Conservation (phyloP, 2,888 invertebrate species). For the Slavum lentiscoides region DNA sequence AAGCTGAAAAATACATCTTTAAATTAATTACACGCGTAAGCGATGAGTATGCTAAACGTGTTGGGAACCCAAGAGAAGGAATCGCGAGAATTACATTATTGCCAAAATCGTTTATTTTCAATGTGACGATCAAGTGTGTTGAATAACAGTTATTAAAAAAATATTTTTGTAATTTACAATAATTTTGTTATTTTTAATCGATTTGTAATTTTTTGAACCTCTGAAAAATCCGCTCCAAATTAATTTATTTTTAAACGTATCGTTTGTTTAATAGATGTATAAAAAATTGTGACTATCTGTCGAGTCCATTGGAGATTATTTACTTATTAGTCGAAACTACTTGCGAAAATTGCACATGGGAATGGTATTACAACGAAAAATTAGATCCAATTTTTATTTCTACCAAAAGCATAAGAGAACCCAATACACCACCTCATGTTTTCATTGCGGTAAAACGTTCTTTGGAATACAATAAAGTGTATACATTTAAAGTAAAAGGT, state of each 20-base stretch:
- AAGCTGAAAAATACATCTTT: constrained; percentile 7
- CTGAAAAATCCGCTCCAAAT: too few relatives aligned
- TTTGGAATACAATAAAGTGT: constrained; percentile 22
- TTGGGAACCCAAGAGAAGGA: constrained; percentile 20
- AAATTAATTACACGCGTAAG: neutral
- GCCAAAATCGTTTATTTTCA: neutral
- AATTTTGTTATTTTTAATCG: too few relatives aligned
- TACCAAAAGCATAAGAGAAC: neutral
- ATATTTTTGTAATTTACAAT: too few relatives aligned
- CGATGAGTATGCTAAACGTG: neutral
- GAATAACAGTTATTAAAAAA: neutral
- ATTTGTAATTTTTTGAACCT: too few relatives aligned
- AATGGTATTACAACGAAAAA: constrained; percentile 36
- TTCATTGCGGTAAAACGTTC: constrained; percentile 6
- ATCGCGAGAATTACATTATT: constrained; percentile 3
- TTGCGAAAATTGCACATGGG: constrained; percentile 23
- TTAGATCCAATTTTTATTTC: neutral
- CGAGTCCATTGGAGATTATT: constrained; percentile 18
- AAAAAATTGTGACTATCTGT: constrained; percentile 33
- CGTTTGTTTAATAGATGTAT: constrained; percentile 6
- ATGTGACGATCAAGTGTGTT: constrained; percentile 17
- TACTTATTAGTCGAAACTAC: constrained; percentile 15
- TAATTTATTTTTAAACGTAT: neutral
- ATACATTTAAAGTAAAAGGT: constrained; percentile 37
- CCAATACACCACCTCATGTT: constrained; percentile 2